Evolutionary conservation across 2,113 vertebrate species (phyloP).

Genomic region (Entosphenus tridentatus): DNA sequence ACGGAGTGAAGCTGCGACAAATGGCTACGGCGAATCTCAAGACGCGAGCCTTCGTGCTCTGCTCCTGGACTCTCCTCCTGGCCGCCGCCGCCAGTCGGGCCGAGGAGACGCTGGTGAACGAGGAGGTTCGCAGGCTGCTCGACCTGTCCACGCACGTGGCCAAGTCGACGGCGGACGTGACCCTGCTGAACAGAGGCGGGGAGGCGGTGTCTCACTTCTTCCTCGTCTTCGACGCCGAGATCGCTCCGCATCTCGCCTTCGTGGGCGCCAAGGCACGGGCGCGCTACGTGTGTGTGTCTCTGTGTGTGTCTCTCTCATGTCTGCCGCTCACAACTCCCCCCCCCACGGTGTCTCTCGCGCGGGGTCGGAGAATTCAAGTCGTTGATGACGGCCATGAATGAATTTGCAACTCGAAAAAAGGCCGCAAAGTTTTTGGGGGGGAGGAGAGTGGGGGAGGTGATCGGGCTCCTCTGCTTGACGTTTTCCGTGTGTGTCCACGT

Average conservation of each 20-base stretch:
- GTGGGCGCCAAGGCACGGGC: slow-evolving; percentile 48
- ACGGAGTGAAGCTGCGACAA: no score
- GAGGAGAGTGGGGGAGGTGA: no score
- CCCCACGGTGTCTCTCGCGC: not conserved
- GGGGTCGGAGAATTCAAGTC: no score
- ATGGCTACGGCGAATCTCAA: no score
- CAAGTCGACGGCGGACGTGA: slow-evolving; percentile 56
- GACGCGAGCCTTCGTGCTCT: no score
- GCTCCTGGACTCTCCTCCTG: slow-evolving; percentile 13
- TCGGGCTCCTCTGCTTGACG: no score
- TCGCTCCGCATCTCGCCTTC: slow-evolving; percentile 48
- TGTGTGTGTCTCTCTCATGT: slow-evolving; percentile 20
- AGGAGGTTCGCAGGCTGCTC: slow-evolving; percentile 62
- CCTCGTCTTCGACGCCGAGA: slow-evolving; percentile 46
- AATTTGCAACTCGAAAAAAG: no score
- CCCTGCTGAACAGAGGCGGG: slow-evolving; percentile 31
- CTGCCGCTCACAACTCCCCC: not conserved
- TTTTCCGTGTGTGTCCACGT: no score
- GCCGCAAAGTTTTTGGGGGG: no score
- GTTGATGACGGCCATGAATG: no score
- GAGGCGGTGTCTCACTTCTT: slow-evolving; percentile 32
- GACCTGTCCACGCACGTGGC: slow-evolving; percentile 72
- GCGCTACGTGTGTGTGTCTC: not conserved
- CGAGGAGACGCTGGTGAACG: slow-evolving; percentile 35
- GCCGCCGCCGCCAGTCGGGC: slow-evolving; percentile 9